These are phyloP conservation scores for Acromyrmex charruanus DNA, from an alignment of 1,140 invertebrate species.

Conservation along the genomic window DNA sequence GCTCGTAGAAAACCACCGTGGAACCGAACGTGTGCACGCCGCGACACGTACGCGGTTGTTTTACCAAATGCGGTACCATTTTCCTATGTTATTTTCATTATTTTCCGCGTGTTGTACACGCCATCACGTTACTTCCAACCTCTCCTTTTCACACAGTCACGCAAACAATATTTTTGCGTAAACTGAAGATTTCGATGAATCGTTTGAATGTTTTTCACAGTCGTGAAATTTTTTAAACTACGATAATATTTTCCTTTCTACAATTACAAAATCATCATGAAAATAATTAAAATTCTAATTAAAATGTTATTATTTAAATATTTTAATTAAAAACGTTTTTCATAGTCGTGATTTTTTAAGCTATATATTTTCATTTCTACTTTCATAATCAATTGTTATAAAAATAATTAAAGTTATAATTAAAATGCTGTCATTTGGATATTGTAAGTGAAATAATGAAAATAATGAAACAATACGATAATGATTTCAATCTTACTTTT, in stretches of 20 bases:
- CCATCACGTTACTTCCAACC: conserved; percentile 5
- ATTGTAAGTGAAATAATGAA: too few relatives aligned
- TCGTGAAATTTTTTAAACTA: background rate
- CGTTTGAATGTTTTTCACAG: background rate
- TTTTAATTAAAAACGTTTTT: too few relatives aligned
- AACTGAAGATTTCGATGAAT: background rate
- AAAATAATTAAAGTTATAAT: too few relatives aligned
- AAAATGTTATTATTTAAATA: background rate
- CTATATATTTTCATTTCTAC: too few relatives aligned
- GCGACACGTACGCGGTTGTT: conserved; percentile 14
- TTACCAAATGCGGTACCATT: conserved; percentile 1
- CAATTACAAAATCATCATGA: background rate
- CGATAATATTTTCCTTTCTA: background rate
- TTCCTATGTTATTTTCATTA: conserved; percentile 15
- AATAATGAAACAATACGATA: too few relatives aligned
- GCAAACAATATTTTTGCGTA: background rate
- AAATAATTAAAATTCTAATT: background rate
- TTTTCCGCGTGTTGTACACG: background rate
- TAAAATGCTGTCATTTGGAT: too few relatives aligned
- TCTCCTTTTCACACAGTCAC: background rate
- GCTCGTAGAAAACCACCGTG: background rate
- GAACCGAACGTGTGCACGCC: conserved; percentile 24
- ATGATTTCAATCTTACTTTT: background rate
- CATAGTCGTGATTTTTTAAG: too few relatives aligned
- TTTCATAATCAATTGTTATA: too few relatives aligned